A percentile compares a stretch with the other conserved stretches of the same genome.
Evolutionary conservation across 2,797 vertebrate species (phyloP).

Genomic region (Acridotheres tristis): DNA sequence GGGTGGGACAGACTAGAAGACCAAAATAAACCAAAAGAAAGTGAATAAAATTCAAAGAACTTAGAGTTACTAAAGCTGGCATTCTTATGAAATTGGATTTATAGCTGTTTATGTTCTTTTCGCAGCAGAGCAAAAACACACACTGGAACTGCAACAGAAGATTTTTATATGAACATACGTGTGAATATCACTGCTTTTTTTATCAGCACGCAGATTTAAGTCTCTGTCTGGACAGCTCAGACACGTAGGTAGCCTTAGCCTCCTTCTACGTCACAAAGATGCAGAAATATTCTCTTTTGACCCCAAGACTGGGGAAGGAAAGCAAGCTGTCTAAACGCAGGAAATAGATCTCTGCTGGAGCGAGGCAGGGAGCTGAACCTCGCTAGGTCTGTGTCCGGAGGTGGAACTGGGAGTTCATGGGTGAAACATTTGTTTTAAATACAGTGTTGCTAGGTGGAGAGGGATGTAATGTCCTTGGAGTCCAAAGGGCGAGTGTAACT

Average conservation of each 20-base stretch:
- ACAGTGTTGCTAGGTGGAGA: not conserved
- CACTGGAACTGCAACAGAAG: not conserved
- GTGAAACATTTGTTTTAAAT: not conserved
- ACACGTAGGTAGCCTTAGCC: not conserved
- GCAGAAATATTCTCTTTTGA: not conserved
- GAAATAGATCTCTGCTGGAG: not conserved
- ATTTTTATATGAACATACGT: not conserved
- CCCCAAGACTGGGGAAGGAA: not conserved
- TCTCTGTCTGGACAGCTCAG: not conserved
- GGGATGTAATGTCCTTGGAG: not conserved
- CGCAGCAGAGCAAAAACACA: not conserved
- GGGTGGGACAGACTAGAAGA: conserved; percentile 48
- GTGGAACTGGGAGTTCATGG: not conserved
- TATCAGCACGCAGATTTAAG: not conserved
- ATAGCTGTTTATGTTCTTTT: not conserved
- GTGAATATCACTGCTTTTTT: not conserved
- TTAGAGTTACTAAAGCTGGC: not conserved
- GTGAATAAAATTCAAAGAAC: conserved; percentile 46
- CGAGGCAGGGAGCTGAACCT: not conserved
- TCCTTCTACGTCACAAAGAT: not conserved
- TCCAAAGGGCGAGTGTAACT: not conserved
- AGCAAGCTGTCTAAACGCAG: not conserved
- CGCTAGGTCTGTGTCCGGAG: rapidly evolving
- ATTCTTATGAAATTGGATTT: not conserved
- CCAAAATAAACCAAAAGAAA: conserved; percentile 65